Conservation (phyloP, 2,113 vertebrate genomes). For the Otolemur garnettii region DNA sequence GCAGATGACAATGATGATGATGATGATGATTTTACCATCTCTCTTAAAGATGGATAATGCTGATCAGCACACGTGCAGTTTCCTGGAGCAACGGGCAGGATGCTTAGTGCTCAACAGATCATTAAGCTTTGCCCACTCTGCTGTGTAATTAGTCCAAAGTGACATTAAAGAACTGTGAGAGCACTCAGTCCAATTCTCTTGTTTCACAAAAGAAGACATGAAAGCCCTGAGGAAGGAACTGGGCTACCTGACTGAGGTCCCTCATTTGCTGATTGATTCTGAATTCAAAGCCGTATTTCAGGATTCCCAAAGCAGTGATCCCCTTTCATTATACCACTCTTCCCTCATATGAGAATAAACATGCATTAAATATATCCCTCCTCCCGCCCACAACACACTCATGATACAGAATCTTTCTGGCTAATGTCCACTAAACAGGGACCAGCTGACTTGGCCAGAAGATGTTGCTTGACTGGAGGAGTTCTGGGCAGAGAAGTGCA, state of each 20-base stretch:
- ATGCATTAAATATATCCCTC: background rate
- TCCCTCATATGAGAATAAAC: background rate
- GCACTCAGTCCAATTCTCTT: background rate
- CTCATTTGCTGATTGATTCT: background rate
- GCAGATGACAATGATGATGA: background rate
- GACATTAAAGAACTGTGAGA: background rate
- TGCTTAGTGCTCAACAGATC: no score
- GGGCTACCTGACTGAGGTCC: conserved; percentile 48
- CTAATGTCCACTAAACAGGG: background rate
- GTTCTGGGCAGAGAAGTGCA: background rate
- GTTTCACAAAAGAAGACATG: conserved; percentile 68
- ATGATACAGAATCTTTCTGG: background rate
- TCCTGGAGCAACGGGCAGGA: background rate
- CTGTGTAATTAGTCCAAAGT: background rate
- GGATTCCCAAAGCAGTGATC: background rate
- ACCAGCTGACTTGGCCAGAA: background rate
- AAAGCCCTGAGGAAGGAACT: conserved; percentile 35
- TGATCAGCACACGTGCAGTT: background rate
- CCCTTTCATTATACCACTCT: background rate
- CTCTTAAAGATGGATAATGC: background rate
- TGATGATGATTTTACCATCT: background rate
- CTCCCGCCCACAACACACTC: background rate
- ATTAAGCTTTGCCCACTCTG: background rate
- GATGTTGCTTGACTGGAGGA: background rate
- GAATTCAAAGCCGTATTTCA: background rate